Evolutionary conservation across 2,888 invertebrate genomes (phyloP).

Genomic region (Calliphora vomitoria): DNA sequence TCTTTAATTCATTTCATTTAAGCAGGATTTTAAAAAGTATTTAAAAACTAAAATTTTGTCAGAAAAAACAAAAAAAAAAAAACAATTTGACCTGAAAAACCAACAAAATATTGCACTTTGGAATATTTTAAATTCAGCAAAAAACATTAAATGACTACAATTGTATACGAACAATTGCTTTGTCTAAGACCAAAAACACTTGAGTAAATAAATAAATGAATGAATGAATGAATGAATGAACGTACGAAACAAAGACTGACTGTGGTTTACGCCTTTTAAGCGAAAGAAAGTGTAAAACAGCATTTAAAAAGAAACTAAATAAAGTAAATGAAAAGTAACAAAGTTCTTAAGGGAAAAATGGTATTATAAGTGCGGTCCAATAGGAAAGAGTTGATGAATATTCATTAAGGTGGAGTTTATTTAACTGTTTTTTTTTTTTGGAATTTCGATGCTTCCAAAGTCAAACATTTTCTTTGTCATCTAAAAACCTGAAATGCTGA

Average conservation of each 20-base stretch:
- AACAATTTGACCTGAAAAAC: constrained; percentile 53
- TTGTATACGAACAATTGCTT: constrained; percentile 34
- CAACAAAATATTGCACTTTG: neutral
- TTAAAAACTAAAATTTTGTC: constrained; percentile 1
- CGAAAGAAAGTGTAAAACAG: constrained; percentile 21
- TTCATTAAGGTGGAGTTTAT: no score
- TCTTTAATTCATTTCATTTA: no score
- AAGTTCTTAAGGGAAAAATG: neutral
- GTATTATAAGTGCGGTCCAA: neutral
- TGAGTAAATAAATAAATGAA: constrained; percentile 15
- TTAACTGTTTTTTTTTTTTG: no score
- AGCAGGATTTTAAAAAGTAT: neutral
- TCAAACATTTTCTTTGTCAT: no score
- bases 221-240: neutral
- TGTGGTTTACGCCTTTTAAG: constrained; percentile 47
- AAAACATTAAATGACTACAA: neutral
- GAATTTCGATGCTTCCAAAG: no score
- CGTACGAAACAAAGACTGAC: neutral
- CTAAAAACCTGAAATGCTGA: no score
- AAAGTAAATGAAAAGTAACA: constrained; percentile 31
- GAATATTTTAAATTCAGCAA: neutral
- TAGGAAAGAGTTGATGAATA: neutral
- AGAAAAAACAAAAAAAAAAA: no score
- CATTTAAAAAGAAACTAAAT: constrained; percentile 22
- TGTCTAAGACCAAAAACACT: constrained; percentile 28